Evolutionary conservation across 2,888 invertebrate species (phyloP).

Genomic region (Aphidius colemani): DNA sequence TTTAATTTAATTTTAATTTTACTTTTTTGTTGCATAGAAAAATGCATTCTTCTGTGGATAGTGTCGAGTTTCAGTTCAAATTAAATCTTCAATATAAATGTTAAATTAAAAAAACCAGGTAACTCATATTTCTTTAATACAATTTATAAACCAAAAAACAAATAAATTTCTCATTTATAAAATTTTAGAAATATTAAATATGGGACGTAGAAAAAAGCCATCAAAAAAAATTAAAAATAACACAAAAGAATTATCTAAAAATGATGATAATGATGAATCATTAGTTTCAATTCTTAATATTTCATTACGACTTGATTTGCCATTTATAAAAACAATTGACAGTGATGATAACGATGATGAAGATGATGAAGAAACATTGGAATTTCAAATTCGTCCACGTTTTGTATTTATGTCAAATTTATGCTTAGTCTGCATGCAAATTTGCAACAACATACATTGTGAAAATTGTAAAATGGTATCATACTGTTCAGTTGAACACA

Average conservation of each 20-base stretch:
- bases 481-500: conserved; percentile 70
- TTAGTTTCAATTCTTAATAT: conserved; percentile 22
- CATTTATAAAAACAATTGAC: conserved; percentile 28
- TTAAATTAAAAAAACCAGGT: no score
- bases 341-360: conserved; percentile 33
- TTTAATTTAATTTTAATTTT: no score
- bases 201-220: conserved; percentile 11
- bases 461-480: conserved; percentile 67
- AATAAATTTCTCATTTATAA: no score
- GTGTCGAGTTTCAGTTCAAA: no score
- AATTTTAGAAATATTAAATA: background rate
- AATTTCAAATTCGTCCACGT: conserved; percentile 70
- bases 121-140: no score
- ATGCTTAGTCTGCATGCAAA: conserved; percentile 59
- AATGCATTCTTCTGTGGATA: no score
- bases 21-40: no score
- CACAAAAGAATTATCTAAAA: background rate
- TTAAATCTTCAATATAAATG: no score
- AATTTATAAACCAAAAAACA: no score
- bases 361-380: conserved; percentile 66
- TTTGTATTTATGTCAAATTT: conserved; percentile 68
- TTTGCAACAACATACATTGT: conserved; percentile 48
- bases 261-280: background rate
- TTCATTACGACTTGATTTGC: conserved; percentile 19
- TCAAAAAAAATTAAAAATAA: background rate